Evolutionary conservation across 2,113 vertebrate genomes (phyloP), one percentile per base, ranked within the genome.

Genomic region (Colius striatus): DNA sequence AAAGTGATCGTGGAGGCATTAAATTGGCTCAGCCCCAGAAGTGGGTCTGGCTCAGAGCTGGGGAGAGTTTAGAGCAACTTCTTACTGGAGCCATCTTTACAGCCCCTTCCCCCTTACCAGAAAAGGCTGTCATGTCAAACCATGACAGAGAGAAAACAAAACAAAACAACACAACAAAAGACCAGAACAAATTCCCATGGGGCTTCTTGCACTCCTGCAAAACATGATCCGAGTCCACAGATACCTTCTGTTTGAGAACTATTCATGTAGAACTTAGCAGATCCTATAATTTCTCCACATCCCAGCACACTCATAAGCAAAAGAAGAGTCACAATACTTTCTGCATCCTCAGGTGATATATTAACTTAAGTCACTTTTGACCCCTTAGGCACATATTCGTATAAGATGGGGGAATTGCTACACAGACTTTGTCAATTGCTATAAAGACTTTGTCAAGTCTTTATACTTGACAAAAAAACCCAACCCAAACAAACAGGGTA

Each of bases 161-260:
- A n/a, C n/a, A 48, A 80, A 62, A 75, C 9, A 54, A 66, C 74
- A 66, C 74, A 22, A 0, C 8, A 16, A 18, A 80, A 74, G 23
- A 50, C 23, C 18, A 48, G 12, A 60, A 3, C 19, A 71, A 62
- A 21, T 45, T 88, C 53, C 5, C 32, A 12, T 4, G 1, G n/a
- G 18, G 18, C 57, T 85, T 90, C 41, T 75, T 82, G 50, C 29
- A 54, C 11, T 75, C 41, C 36, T 75, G 32, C 41, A 87, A 85
- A 87, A 34, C 0, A 2, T 22, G 7, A 67, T 29, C 13, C 1
- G 4, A 77, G 22, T 23, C 41, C 1, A 0, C 11, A 76, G 54
- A 57, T 51, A 34, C 32, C 27, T 84, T 29, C 80, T 76, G 32
- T 76, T 79, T 41, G 30, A 54, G 21, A 84, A 79, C 2, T 65